phyloP scores from a whole-genome alignment of 2,113 vertebrate genomes.

The Leptocoma aspasia region DNA sequence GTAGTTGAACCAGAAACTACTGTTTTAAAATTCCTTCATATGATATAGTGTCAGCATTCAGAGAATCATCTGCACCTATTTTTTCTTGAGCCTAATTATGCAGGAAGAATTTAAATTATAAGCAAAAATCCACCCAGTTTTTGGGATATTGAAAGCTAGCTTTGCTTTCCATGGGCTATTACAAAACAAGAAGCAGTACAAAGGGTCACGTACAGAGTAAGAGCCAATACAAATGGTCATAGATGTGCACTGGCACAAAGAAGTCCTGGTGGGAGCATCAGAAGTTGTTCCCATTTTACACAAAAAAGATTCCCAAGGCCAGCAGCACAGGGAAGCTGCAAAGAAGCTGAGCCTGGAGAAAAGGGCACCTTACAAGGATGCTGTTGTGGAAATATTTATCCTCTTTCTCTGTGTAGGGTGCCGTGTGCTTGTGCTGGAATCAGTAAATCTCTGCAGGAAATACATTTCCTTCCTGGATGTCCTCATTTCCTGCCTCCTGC shows the following conservation, averaged over 20 bases:
- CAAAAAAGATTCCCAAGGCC: neutral
- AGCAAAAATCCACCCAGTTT: neutral
- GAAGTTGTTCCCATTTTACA: neutral
- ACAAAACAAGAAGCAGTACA: neutral
- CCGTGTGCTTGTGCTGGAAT: slow-evolving; percentile 77
- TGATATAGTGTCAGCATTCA: neutral
- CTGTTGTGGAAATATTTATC: neutral
- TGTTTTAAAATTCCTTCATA: neutral
- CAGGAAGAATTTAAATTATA: neutral
- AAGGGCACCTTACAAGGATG: neutral
- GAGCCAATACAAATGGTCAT: neutral
- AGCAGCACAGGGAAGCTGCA: neutral
- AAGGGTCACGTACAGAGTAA: neutral
- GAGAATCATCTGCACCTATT: neutral
- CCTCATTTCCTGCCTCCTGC: slow-evolving; percentile 79
- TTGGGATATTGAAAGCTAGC: neutral
- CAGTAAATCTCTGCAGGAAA: slow-evolving; percentile 85
- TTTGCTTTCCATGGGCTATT: neutral
- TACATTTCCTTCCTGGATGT: slow-evolving; percentile 88
- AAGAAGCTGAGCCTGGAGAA: neutral
- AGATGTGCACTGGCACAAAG: neutral
- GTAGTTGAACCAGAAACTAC: neutral
- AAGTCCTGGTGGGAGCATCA: neutral
- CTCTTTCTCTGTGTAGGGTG: slow-evolving; percentile 73
- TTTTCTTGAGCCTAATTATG: neutral